Percentiles rank a stretch among this genome's conserved stretches.
Evolutionary conservation across 2,888 invertebrate species (phyloP).

Genomic region (Pogonocherus hispidulus): DNA sequence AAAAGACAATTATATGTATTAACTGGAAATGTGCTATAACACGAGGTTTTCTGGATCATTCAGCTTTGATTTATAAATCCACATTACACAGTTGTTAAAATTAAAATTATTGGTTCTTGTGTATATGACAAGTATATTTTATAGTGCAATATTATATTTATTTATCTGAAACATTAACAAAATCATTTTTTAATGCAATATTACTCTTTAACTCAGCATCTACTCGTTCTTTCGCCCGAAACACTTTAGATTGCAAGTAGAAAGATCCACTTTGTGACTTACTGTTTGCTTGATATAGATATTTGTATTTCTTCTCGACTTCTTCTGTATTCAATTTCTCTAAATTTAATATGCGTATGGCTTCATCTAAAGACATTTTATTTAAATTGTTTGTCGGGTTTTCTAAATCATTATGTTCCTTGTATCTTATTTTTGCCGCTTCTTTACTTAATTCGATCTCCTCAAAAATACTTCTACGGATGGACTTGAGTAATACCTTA

Average conservation of each 20-base stretch:
- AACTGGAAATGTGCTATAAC: too few species aligned
- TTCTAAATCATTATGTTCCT: conserved; percentile 26
- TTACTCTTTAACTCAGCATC: conserved; percentile 76
- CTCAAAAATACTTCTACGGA: conserved; percentile 78
- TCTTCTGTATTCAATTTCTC: conserved; percentile 77
- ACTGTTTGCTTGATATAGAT: conserved; percentile 89
- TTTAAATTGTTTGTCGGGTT: neutral
- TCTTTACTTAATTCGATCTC: conserved; percentile 83
- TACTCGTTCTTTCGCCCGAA: conserved; percentile 86
- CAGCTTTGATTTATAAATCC: too few species aligned
- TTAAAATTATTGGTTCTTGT: too few species aligned
- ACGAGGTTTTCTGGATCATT: too few species aligned
- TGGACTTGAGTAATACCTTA: conserved; percentile 49
- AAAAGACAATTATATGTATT: too few species aligned
- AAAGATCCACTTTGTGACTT: conserved; percentile 93
- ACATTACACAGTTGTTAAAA: too few species aligned
- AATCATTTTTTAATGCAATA: neutral
- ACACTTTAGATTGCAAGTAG: conserved; percentile 96
- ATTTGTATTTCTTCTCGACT: conserved; percentile 82
- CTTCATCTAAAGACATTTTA: conserved; percentile 73
- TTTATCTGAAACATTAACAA: conserved; percentile 10
- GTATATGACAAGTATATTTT: too few species aligned
- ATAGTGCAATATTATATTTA: too few species aligned
- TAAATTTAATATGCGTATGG: conserved; percentile 91
- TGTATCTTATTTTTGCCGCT: conserved; percentile 73